Conservation (phyloP, 2,797 vertebrate species). For the Cirrhinus mrigala region DNA sequence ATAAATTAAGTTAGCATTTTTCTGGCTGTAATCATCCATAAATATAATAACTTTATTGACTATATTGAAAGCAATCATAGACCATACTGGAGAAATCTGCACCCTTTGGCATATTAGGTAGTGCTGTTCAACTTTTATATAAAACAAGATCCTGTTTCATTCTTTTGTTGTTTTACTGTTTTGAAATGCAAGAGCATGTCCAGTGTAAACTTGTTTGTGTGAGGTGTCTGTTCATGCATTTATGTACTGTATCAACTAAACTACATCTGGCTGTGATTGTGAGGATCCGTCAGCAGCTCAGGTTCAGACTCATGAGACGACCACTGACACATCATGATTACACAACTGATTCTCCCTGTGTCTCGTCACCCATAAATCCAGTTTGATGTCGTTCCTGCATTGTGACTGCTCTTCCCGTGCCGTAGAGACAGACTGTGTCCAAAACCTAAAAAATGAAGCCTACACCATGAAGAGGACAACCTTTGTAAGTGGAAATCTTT, state of each 20-base stretch:
- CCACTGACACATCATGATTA: not conserved
- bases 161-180: not conserved
- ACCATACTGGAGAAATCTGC: not conserved
- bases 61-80: not conserved
- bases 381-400: not conserved
- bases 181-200: slow-evolving; percentile 13
- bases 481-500: not conserved
- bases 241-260: not conserved
- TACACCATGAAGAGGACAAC: not conserved
- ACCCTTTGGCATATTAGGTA: not conserved
- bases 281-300: not conserved
- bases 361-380: not conserved
- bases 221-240: slow-evolving; percentile 10
- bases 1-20: not conserved
- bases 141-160: not conserved
- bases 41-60: not conserved
- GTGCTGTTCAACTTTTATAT: not conserved
- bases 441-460: not conserved
- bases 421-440: not conserved
- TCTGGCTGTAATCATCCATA: not conserved
- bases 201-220: not conserved
- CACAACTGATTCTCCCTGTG: not conserved
- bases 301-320: slow-evolving; percentile 3
- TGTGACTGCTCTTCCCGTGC: not conserved
- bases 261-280: not conserved